These are phyloP conservation scores for Spisula subtruncata DNA, from an alignment of 2,888 invertebrate species.

Conservation along the genomic window DNA sequence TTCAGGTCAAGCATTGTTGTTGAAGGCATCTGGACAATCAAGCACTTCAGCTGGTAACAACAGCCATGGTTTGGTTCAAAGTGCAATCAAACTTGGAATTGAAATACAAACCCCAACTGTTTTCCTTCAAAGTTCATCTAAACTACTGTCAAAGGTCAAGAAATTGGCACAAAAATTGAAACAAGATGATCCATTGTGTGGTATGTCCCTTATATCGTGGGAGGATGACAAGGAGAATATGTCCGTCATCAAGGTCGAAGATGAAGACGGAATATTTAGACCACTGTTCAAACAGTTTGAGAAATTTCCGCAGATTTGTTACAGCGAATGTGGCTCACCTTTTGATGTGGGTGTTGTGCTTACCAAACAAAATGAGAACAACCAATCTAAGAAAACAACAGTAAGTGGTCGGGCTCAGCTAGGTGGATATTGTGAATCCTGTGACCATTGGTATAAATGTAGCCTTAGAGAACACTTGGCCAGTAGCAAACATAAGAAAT, in stretches of 20 bases:
- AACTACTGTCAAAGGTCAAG: constrained; percentile 60
- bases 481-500: constrained; percentile 73
- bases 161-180: constrained; percentile 34
- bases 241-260: constrained; percentile 71
- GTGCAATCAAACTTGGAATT: constrained; percentile 71
- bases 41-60: constrained; percentile 35
- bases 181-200: constrained; percentile 58
- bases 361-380: constrained; percentile 61
- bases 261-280: constrained; percentile 66
- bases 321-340: constrained; percentile 73
- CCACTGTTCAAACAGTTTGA: constrained; percentile 76
- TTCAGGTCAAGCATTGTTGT: constrained; percentile 75
- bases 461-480: constrained; percentile 74
- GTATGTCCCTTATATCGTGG: constrained; percentile 73
- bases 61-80: constrained; percentile 62
- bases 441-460: constrained; percentile 78
- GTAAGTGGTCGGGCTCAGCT: constrained; percentile 52
- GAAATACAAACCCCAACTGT: constrained; percentile 63
- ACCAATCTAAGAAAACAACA: constrained; percentile 68
- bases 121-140: constrained; percentile 67
- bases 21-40: constrained; percentile 68
- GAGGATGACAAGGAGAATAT: constrained; percentile 71
- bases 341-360: constrained; percentile 75
- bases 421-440: constrained; percentile 77
- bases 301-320: constrained; percentile 67